Evolutionary conservation across 2,113 vertebrate species (phyloP), one percentile per base, ranked within the genome.

Genomic region (Ictalurus furcatus): DNA sequence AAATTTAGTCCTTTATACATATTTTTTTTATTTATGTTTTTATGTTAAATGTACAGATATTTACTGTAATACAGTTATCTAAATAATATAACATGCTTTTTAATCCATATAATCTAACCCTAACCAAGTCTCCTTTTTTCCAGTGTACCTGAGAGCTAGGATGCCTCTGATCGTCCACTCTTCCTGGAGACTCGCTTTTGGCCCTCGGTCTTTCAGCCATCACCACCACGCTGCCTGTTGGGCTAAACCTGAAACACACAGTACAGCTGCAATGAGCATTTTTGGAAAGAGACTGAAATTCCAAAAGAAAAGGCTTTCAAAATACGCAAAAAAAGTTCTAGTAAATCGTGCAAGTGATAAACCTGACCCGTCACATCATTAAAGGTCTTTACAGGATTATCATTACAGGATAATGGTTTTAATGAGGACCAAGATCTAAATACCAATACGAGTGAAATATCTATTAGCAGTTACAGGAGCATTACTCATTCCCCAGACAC

Each of bases 151-250:
- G 97, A 92, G 96, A 97, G 92, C 92, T 96, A 89, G 96, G 95
- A 87, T 96, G 97, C 92, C 97, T 97, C 90, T 96, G 96, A 84
- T 99, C 98, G 87, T 99, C 97, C 88, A 96, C 95, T 93, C 97
- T 93, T 94, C 96, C 97, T 0, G 98, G 98, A 94, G 98, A 99
- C 91, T 99, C 98, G 11, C 98, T 99, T 95, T 97, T 97, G 74
- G 98, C 98, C 94, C 98, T 95, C 93, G 97, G 97, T 86, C 97
- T 96, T 92, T 99, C 98, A 0, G 96, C 93, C 91, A 97, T 94
- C 91, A 98, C 95, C 86, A 97, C 97, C 89, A 98, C 97, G 83
- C 97, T 98, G 93, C 97, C 98, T n/a, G 97, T 97, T 87, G 98
- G 98, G 93, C 98, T 99, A 92, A 97, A 99, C 96, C 98, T 99